Conservation (phyloP, 2,113 vertebrate species). For the Saguinus imperator region DNA sequence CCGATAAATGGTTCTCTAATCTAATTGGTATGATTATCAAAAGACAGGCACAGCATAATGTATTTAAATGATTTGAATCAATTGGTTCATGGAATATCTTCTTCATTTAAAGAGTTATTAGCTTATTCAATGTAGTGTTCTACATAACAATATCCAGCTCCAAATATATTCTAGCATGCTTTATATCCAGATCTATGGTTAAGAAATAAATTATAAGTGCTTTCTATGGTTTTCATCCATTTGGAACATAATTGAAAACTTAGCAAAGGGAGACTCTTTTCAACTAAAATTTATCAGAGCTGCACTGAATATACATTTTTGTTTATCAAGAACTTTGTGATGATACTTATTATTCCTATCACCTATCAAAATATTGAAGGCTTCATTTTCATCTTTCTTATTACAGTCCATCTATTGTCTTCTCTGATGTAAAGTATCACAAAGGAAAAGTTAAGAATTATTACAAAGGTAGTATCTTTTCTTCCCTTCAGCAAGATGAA, state of each 20-base stretch:
- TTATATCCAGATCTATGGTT: background rate
- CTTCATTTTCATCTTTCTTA: background rate
- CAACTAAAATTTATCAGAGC: background rate
- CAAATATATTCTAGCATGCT: constrained; percentile 40
- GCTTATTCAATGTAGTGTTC: constrained; percentile 25
- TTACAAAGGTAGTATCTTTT: constrained; percentile 23
- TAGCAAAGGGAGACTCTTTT: background rate
- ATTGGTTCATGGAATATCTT: constrained; percentile 56
- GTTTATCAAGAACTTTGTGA: background rate
- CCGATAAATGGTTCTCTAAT: constrained; percentile 64
- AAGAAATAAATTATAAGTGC: background rate
- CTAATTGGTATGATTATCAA: constrained; percentile 76
- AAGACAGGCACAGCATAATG: constrained; percentile 37
- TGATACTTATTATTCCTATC: background rate
- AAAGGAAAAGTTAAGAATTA: constrained; percentile 51
- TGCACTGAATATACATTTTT: background rate
- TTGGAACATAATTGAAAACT: constrained; percentile 27
- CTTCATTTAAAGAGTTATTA: constrained; percentile 58
- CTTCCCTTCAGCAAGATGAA: constrained; percentile 41
- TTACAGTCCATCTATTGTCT: background rate
- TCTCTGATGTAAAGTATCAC: constrained; percentile 12
- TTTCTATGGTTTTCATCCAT: constrained; percentile 11
- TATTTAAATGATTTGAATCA: constrained; percentile 69
- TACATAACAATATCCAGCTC: background rate
- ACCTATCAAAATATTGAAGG: constrained; percentile 6